A percentile compares a stretch with the other conserved stretches of the same genome.
Evolutionary conservation across 1,140 invertebrate genomes (phyloP).

Genomic region (Drosophila setifemur): DNA sequence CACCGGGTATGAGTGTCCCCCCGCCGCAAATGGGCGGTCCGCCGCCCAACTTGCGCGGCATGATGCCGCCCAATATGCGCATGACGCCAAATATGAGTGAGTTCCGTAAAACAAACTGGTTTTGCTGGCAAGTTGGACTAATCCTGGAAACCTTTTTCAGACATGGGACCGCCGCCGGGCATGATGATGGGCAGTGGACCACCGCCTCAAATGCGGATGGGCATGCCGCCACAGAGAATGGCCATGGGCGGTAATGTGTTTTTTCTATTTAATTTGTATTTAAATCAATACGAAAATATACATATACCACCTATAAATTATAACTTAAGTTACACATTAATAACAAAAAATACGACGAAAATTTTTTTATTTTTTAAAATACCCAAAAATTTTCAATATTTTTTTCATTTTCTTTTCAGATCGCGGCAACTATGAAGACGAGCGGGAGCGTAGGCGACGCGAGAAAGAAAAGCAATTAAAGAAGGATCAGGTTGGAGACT

Average conservation of each 20-base stretch:
- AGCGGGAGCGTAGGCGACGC: conserved; percentile 64
- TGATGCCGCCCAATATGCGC: conserved; percentile 78
- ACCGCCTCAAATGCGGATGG: conserved; percentile 56
- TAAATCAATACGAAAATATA: too few species aligned
- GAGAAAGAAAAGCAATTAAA: conserved; percentile 65
- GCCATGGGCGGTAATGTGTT: conserved; percentile 40
- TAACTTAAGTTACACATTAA: too few species aligned
- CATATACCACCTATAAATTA: too few species aligned
- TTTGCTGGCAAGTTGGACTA: not conserved
- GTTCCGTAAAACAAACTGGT: not conserved
- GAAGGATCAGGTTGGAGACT: conserved; percentile 44
- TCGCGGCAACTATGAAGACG: conserved; percentile 80
- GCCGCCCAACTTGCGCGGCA: conserved; percentile 65
- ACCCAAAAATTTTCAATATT: not conserved
- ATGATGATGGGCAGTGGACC: conserved; percentile 62
- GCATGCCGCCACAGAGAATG: conserved; percentile 62
- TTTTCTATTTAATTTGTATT: too few species aligned
- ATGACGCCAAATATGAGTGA: conserved; percentile 66
- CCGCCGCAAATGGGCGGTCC: conserved; percentile 75
- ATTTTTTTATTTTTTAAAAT: too few species aligned
- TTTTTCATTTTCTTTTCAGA: not conserved
- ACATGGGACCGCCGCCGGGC: conserved; percentile 72
- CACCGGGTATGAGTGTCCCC: conserved; percentile 82
- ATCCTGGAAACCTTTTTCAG: conserved; percentile 8
- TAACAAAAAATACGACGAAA: conserved; percentile 17